Conservation (phyloP, 2,797 vertebrate species). For the Poecilia gillii region DNA sequence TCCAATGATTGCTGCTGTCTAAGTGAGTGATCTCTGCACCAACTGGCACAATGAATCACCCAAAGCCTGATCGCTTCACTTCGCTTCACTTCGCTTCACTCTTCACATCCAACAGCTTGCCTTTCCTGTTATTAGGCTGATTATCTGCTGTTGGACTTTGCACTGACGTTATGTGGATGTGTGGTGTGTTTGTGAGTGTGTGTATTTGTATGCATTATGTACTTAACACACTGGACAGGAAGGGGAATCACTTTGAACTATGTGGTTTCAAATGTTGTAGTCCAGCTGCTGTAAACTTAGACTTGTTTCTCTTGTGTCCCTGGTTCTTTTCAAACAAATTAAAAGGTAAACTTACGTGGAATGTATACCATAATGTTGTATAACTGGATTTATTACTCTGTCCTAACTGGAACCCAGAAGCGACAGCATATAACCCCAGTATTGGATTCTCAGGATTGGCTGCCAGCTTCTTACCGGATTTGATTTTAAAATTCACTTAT, state of each 20-base stretch:
- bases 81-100: constrained; percentile 35
- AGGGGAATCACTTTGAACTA: constrained; percentile 21
- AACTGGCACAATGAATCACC: constrained; percentile 73
- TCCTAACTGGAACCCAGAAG: too few species aligned
- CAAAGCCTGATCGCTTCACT: constrained; percentile 50
- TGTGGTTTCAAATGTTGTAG: constrained; percentile 15
- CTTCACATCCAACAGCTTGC: constrained; percentile 64
- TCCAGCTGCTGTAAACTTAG: constrained; percentile 16
- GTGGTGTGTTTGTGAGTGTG: constrained; percentile 15
- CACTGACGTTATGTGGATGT: constrained; percentile 23
- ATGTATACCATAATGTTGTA: background rate
- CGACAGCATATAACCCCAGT: too few species aligned
- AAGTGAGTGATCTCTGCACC: constrained; percentile 63
- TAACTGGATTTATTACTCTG: background rate
- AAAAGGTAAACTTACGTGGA: constrained; percentile 7
- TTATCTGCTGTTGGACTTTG: constrained; percentile 60
- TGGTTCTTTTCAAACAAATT: constrained; percentile 8
- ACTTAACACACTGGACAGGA: background rate
- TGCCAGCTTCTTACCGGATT: too few species aligned
- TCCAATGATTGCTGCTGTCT: constrained; percentile 63
- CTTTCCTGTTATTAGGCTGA: constrained; percentile 66
- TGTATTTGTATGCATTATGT: constrained; percentile 1
- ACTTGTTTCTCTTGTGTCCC: constrained; percentile 14
- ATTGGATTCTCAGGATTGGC: too few species aligned
- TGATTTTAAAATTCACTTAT: too few species aligned